phyloP scores from a whole-genome alignment of 2,888 invertebrate genomes.

The Oscheius sp. region DNA sequence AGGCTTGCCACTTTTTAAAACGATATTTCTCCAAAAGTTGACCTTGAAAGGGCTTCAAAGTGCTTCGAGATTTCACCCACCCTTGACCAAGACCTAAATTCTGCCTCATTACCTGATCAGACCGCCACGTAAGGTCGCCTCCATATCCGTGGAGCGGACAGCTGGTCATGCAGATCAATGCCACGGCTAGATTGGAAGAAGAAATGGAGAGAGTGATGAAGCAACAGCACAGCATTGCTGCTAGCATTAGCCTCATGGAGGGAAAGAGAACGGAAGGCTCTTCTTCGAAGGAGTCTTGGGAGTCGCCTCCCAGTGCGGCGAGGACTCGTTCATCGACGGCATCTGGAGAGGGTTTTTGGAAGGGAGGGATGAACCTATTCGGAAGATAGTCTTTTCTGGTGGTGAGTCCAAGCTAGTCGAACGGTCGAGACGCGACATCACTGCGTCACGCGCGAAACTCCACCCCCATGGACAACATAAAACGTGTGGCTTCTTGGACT shows the following conservation, averaged over 20 bases:
- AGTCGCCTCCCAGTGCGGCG: constrained; percentile 1
- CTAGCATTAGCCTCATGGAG: constrained; percentile 65
- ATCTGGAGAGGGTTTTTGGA: background rate
- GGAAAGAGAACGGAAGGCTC: constrained; percentile 61
- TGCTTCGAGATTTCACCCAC: no score
- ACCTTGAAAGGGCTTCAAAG: no score
- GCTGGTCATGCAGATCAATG: constrained; percentile 68
- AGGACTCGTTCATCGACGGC: background rate
- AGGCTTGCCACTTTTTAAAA: no score
- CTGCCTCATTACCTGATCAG: constrained; percentile 56
- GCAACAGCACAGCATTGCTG: constrained; percentile 65
- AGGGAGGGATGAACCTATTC: constrained; percentile 42
- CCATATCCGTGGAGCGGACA: constrained; percentile 67
- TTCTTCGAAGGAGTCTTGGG: constrained; percentile 1
- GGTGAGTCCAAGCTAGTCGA: constrained; percentile 52
- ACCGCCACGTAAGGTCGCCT: constrained; percentile 56
- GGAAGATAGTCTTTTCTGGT: constrained; percentile 56
- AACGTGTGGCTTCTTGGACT: constrained; percentile 2
- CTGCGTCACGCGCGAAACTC: constrained; percentile 20
- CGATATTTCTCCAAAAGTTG: no score
- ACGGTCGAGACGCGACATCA: constrained; percentile 27
- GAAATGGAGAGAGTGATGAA: constrained; percentile 65
- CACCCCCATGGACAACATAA: no score
- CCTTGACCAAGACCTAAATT: background rate
- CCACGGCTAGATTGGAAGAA: constrained; percentile 66